Evolutionary conservation across 1,140 invertebrate species (phyloP).

Genomic region (Drosophila varians): DNA sequence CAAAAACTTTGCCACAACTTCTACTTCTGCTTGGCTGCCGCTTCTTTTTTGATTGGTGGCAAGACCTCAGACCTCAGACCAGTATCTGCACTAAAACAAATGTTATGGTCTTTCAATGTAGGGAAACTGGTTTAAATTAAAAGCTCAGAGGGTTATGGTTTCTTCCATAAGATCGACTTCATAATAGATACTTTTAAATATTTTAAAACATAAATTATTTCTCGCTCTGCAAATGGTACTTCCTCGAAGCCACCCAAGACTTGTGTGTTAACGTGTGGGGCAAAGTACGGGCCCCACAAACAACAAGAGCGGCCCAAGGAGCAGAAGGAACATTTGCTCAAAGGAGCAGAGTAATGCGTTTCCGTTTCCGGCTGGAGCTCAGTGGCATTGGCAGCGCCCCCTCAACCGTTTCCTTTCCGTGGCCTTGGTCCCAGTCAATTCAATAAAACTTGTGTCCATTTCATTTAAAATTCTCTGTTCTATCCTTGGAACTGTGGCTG

Average conservation of each 20-base stretch:
- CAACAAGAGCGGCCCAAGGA: slow-evolving; percentile 14
- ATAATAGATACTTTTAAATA: background rate
- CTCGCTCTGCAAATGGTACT: background rate
- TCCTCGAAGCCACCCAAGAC: slow-evolving; percentile 16
- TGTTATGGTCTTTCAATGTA: background rate
- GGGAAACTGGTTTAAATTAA: background rate
- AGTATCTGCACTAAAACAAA: slow-evolving; percentile 1
- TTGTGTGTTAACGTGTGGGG: slow-evolving; percentile 66
- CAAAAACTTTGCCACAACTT: slow-evolving; percentile 78
- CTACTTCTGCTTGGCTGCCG: slow-evolving; percentile 40
- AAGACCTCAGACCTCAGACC: slow-evolving; percentile 9
- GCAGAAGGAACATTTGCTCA: slow-evolving; percentile 9
- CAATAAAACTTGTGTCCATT: slow-evolving; percentile 83
- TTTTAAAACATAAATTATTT: background rate
- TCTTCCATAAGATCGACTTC: no score
- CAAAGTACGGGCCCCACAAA: slow-evolving; percentile 38
- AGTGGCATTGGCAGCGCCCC: slow-evolving; percentile 5
- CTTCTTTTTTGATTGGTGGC: slow-evolving; percentile 61
- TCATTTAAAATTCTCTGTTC: slow-evolving; percentile 80
- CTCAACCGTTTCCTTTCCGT: slow-evolving; percentile 11
- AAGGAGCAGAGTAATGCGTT: slow-evolving; percentile 71
- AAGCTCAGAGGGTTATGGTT: no score
- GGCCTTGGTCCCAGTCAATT: slow-evolving; percentile 56
- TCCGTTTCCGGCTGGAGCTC: slow-evolving; percentile 56
- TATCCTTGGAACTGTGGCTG: slow-evolving; percentile 24